Conservation (phyloP, 1,140 invertebrate genomes). For the Oncopodura yosiiana region DNA sequence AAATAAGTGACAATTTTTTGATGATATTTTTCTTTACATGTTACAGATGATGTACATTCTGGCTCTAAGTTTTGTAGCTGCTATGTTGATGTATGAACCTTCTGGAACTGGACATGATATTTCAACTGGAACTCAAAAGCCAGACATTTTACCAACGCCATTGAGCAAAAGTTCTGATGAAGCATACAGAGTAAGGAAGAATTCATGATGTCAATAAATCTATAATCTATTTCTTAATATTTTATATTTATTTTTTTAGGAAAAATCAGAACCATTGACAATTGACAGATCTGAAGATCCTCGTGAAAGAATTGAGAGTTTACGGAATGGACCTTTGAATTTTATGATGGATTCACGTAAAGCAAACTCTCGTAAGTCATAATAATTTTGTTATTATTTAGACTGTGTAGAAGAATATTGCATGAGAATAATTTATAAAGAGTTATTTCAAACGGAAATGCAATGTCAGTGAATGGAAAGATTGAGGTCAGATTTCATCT, state of each 20-base stretch:
- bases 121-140: constrained; percentile 8
- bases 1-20: not conserved
- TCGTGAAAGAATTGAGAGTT: constrained; percentile 16
- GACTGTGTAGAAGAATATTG: not conserved
- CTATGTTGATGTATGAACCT: constrained; percentile 53
- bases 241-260: constrained; percentile 10
- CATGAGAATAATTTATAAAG: not conserved
- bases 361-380: constrained; percentile 32
- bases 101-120: constrained; percentile 7
- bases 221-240: too few relatives aligned
- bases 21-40: constrained; percentile 23
- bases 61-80: constrained; percentile 56
- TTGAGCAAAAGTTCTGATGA: constrained; percentile 52
- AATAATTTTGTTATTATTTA: not conserved
- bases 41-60: constrained; percentile 60
- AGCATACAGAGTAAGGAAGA: too few relatives aligned
- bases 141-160: constrained; percentile 51
- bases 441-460: too few relatives aligned
- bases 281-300: constrained; percentile 8
- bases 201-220: not conserved
- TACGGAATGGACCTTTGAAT: constrained; percentile 25
- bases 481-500: too few relatives aligned
- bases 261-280: constrained; percentile 5
- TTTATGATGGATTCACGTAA: constrained; percentile 27
- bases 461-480: too few relatives aligned